Evolutionary conservation across 2,797 vertebrate species (phyloP).

Genomic region (Melanotaenia parkinsoni): DNA sequence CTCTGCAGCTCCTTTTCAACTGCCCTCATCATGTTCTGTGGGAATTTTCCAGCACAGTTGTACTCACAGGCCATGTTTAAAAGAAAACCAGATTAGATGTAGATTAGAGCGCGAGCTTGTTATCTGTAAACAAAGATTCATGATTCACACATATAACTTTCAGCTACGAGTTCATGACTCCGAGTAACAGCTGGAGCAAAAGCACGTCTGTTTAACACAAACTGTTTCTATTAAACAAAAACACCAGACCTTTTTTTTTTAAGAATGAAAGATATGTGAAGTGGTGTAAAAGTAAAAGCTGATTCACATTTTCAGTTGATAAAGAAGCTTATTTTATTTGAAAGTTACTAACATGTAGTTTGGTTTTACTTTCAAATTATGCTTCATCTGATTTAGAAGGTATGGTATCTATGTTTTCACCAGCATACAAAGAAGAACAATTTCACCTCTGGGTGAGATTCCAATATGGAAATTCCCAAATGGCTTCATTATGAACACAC

Average conservation of each 20-base stretch:
- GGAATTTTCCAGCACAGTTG: conserved; percentile 57
- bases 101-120: conserved; percentile 47
- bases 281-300: background rate
- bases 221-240: background rate
- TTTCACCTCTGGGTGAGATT: conserved; percentile 39
- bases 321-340: conserved; percentile 11
- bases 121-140: conserved; percentile 42
- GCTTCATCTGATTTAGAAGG: conserved; percentile 11
- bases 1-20: conserved; percentile 51
- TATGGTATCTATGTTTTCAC: conserved; percentile 21
- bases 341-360: background rate
- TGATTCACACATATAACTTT: conserved; percentile 56
- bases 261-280: background rate
- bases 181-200: conserved; percentile 21
- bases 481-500: conserved; percentile 56
- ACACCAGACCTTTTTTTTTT: background rate
- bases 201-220: background rate
- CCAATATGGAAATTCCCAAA: conserved; percentile 59
- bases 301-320: conserved; percentile 1
- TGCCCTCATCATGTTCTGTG: conserved; percentile 66
- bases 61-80: conserved; percentile 63
- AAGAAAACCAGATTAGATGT: conserved; percentile 73
- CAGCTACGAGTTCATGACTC: conserved; percentile 17
- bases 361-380: no score
- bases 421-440: conserved; percentile 34